Conservation (phyloP, 2,113 vertebrate species). For the Setophaga coronata region DNA sequence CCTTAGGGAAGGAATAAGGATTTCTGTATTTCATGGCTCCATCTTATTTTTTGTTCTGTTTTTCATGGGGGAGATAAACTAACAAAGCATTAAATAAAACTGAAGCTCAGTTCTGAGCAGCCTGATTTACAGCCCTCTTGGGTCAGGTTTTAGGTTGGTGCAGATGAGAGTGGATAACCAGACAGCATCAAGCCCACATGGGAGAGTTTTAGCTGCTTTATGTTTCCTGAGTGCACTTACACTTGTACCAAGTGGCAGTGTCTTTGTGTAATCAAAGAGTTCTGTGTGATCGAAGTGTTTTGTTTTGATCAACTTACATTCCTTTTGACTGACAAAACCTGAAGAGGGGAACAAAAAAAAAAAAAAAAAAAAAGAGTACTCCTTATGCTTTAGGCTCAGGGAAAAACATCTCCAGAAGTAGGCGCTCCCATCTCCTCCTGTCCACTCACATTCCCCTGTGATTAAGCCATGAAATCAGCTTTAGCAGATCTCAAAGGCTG, state of each 20-base stretch:
- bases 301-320: neutral
- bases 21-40: neutral
- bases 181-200: accelerated
- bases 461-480: neutral
- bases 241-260: neutral
- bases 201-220: neutral
- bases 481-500: neutral
- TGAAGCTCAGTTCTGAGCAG: neutral
- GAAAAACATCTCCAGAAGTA: neutral
- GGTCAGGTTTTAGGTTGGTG: neutral
- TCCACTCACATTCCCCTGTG: neutral
- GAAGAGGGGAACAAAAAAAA: neutral
- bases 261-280: neutral
- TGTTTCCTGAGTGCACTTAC: neutral
- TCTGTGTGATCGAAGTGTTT: neutral
- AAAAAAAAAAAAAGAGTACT: neutral
- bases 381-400: neutral
- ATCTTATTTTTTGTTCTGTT: neutral
- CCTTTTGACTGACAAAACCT: neutral
- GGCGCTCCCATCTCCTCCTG: neutral
- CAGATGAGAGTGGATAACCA: neutral
- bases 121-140: neutral
- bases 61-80: neutral
- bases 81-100: neutral
- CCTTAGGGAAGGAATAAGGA: neutral